Conservation (phyloP, 1,140 invertebrate species). For the Hycleus cichorii region DNA sequence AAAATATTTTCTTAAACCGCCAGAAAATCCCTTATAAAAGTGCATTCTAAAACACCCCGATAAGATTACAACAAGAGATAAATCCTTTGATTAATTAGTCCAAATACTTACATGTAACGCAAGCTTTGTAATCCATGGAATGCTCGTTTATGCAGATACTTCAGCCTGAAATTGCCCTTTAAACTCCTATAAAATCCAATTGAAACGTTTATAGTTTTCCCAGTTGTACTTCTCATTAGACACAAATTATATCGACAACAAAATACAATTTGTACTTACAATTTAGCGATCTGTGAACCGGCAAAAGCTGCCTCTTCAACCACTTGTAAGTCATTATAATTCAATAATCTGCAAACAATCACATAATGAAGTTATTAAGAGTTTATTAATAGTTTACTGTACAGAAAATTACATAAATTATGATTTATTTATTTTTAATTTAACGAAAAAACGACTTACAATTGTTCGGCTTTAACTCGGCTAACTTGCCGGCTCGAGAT, state of each 20-base stretch:
- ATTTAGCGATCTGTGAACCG: conserved; percentile 55
- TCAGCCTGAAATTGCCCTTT: conserved; percentile 58
- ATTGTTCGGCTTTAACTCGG: conserved; percentile 46
- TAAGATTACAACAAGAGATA: too few relatives aligned
- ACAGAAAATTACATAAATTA: neutral
- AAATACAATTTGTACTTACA: conserved; percentile 48
- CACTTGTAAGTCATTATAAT: conserved; percentile 54
- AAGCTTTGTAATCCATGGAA: conserved; percentile 58
- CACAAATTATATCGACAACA: neutral
- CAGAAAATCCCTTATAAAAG: too few relatives aligned
- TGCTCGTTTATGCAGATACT: conserved; percentile 53
- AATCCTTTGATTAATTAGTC: neutral
- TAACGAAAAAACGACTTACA: conserved; percentile 43
- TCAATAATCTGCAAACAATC: conserved; percentile 44
- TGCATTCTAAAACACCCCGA: too few relatives aligned
- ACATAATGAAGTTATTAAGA: neutral
- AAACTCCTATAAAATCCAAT: conserved; percentile 53
- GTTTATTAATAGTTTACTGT: too few relatives aligned
- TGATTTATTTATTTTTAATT: neutral
- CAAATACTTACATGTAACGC: conserved; percentile 51
- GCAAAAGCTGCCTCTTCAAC: conserved; percentile 57
- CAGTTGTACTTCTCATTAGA: neutral
- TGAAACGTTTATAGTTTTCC: neutral
- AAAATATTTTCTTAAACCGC: too few relatives aligned
- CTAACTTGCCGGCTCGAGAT: conserved; percentile 43